Evolutionary conservation across 1,140 invertebrate species (phyloP).

Genomic region (Pseudoatta argentina): DNA sequence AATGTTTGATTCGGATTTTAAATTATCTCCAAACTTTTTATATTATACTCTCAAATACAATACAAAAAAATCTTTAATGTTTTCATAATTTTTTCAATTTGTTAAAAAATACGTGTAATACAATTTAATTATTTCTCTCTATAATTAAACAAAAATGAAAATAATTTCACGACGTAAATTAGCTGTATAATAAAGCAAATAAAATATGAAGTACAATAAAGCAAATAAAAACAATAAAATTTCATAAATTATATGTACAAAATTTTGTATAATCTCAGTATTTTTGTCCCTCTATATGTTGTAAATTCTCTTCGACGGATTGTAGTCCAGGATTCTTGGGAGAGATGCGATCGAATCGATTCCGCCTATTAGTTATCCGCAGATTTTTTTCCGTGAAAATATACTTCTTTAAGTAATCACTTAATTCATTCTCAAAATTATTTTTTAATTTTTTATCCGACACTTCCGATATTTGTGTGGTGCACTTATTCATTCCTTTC

Average conservation of each 20-base stretch:
- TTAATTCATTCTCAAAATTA: constrained; percentile 33
- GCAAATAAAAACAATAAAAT: background rate
- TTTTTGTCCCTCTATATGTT: constrained; percentile 14
- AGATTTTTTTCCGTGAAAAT: constrained; percentile 52
- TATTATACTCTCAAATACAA: too few species aligned
- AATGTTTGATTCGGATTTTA: too few species aligned
- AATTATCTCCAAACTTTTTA: too few species aligned
- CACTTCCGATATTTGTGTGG: background rate
- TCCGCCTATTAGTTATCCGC: constrained; percentile 30
- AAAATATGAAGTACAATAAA: background rate
- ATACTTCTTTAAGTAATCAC: constrained; percentile 43
- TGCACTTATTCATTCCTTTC: constrained; percentile 58
- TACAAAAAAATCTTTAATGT: too few species aligned
- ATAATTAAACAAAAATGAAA: constrained; percentile 3
- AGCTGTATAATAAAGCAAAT: background rate
- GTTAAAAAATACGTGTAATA: too few species aligned
- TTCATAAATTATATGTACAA: background rate
- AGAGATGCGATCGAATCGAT: constrained; percentile 13
- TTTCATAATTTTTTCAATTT: too few species aligned
- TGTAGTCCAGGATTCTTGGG: background rate
- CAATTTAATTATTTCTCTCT: too few species aligned
- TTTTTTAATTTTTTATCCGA: background rate
- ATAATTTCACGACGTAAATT: background rate
- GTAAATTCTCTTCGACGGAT: constrained; percentile 1
- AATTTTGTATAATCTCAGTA: background rate